phyloP scores from a whole-genome alignment of 2,113 vertebrate genomes.

The Periophthalmus modestus region DNA sequence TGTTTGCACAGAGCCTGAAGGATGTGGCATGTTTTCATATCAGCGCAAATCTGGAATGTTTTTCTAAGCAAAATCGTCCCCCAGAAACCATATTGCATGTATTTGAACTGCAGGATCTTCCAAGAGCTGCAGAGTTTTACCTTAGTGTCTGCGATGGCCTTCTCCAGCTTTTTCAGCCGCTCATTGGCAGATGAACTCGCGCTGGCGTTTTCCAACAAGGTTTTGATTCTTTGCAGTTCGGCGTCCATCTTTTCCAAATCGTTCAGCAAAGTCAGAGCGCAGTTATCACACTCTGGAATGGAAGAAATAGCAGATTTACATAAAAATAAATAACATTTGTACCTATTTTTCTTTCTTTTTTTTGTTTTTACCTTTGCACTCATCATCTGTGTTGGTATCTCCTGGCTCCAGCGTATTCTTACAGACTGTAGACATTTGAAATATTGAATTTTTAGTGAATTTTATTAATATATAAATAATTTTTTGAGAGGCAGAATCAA shows the following conservation, averaged over 20 bases:
- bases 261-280: constrained; percentile 84
- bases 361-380: constrained; percentile 81
- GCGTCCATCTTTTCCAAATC: constrained; percentile 82
- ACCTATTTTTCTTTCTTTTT: neutral
- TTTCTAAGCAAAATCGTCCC: constrained; percentile 30
- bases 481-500: neutral
- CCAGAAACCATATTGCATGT: neutral
- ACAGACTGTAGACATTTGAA: constrained; percentile 79
- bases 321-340: neutral
- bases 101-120: neutral
- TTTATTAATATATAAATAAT: neutral
- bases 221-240: constrained; percentile 80
- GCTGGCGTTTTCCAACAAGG: constrained; percentile 77
- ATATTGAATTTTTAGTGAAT: neutral
- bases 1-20: constrained; percentile 22
- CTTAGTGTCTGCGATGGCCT: constrained; percentile 80
- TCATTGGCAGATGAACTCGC: constrained; percentile 68
- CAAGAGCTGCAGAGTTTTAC: constrained; percentile 64
- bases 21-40: constrained; percentile 37
- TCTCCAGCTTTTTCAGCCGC: constrained; percentile 82
- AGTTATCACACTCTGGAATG: constrained; percentile 87
- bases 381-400: constrained; percentile 81
- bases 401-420: constrained; percentile 83
- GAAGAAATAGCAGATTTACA: neutral
- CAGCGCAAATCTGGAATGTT: constrained; percentile 40